Base-by-base conservation (phyloP, 2,888 invertebrate genomes). In the Spisula solida region DNA sequence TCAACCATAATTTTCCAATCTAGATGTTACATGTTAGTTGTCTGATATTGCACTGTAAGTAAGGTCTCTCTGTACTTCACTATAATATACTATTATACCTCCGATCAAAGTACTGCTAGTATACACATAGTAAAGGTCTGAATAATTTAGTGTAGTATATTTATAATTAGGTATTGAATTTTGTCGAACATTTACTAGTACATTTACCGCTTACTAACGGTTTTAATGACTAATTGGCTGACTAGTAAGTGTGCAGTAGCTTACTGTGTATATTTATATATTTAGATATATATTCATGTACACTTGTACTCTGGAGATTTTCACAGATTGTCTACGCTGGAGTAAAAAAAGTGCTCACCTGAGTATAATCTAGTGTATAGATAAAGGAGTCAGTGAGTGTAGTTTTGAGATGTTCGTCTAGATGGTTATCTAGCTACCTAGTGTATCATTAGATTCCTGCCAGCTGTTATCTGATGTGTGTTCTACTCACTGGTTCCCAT, bases 291-390 rank as follows among this genome's bases (percentile, higher is more conserved):
- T 41, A 41, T 41, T 5, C 41, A 41, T 41, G 25, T 66, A 25
- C n/a, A 25, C 8, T 25, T 6, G 56, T 66, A 10, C 25, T 25
- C n/a, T 25, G 25, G 20, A 25, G 60, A 25, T 5, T 5, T 41
- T 41, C 41, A 41, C 41, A 41, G 41, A n/a, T 66, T 66, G n/a
- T 51, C 25, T n/a, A n/a, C 10, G 60, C 60, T 25, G 25, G 60
- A 66, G 60, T 66, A 66, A 66, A 66, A n/a, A 66, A 66, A 41
- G 41, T 66, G 60, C 60, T 66, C 60, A 66, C 60, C 60, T 66
- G 60, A 66, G 60, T 66, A n/a, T n/a, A 41, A 41, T 41, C 41
- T 41, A 41, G n/a, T 66, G 25, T 25, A 66, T 20, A 25, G 60
- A 66, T 66, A 66, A 66, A 25, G 25, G 10, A 25, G 2, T n/a